Evolutionary conservation across 1,140 invertebrate genomes (phyloP).

Genomic region (Apolygus lucorum): DNA sequence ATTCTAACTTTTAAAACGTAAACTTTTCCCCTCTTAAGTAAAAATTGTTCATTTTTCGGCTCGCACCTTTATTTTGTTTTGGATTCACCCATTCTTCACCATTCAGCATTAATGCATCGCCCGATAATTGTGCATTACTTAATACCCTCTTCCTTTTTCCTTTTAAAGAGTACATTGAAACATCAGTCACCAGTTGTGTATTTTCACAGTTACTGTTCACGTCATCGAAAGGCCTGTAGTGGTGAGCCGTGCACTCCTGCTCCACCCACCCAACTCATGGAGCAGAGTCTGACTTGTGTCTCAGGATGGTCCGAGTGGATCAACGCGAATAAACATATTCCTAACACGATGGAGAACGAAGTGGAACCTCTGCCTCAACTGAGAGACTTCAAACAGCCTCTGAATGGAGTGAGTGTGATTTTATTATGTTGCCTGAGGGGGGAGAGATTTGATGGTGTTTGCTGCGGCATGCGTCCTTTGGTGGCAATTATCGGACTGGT

Average conservation of each 20-base stretch:
- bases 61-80: too few species aligned
- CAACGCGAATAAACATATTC: constrained; percentile 46
- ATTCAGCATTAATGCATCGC: too few species aligned
- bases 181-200: too few species aligned
- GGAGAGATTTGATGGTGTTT: too few species aligned
- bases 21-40: too few species aligned
- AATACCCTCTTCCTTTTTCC: not conserved
- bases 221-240: constrained; percentile 55
- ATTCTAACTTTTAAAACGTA: too few species aligned
- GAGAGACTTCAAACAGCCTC: constrained; percentile 38
- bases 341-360: constrained; percentile 43
- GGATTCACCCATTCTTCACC: too few species aligned
- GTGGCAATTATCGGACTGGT: too few species aligned
- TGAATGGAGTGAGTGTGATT: not conserved
- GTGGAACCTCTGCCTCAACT: constrained; percentile 51
- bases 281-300: constrained; percentile 44
- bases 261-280: constrained; percentile 29
- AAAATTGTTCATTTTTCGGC: too few species aligned
- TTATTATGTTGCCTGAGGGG: too few species aligned
- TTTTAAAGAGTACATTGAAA: too few species aligned
- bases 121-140: not conserved
- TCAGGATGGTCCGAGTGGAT: constrained; percentile 69
- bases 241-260: constrained; percentile 52
- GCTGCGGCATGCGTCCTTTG: too few species aligned
- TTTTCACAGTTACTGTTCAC: constrained; percentile 49